A percentile compares a stretch with the other conserved stretches of the same genome.
Evolutionary conservation across 2,888 invertebrate species (phyloP).

Genomic region (Liopterus haemorrhoidalis): DNA sequence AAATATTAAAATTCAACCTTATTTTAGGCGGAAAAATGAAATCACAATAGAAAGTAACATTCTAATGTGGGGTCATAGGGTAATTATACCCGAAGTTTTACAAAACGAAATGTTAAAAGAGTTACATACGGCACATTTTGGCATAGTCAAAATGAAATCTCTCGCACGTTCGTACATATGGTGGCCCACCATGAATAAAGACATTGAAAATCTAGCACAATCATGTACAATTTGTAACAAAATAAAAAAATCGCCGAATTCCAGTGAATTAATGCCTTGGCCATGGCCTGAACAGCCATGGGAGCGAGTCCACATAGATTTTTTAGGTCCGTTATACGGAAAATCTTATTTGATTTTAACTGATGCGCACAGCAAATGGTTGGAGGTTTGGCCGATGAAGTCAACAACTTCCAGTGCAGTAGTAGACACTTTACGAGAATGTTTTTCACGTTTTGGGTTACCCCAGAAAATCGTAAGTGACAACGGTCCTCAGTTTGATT

Average conservation of each 20-base stretch:
- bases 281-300: constrained; percentile 24
- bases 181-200: constrained; percentile 15
- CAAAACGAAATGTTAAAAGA: constrained; percentile 1
- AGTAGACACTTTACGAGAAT: constrained; percentile 14
- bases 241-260: constrained; percentile 22
- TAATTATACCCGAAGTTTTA: not conserved
- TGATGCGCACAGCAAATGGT: constrained; percentile 27
- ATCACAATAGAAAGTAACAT: constrained; percentile 1
- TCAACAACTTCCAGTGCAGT: constrained; percentile 18
- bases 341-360: constrained; percentile 23
- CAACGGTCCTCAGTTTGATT: too few species aligned
- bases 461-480: constrained; percentile 30
- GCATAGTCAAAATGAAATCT: constrained; percentile 5
- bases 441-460: constrained; percentile 31
- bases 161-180: constrained; percentile 14
- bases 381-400: constrained; percentile 25
- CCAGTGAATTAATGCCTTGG: constrained; percentile 26
- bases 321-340: constrained; percentile 23
- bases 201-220: constrained; percentile 9
- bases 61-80: constrained; percentile 6
- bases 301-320: constrained; percentile 26
- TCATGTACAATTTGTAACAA: constrained; percentile 13
- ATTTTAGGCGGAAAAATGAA: not conserved
- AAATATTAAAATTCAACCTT: constrained; percentile 4
- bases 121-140: constrained; percentile 4